Base-by-base conservation (phyloP, 1,140 invertebrate species). In the Prorops nasuta region DNA sequence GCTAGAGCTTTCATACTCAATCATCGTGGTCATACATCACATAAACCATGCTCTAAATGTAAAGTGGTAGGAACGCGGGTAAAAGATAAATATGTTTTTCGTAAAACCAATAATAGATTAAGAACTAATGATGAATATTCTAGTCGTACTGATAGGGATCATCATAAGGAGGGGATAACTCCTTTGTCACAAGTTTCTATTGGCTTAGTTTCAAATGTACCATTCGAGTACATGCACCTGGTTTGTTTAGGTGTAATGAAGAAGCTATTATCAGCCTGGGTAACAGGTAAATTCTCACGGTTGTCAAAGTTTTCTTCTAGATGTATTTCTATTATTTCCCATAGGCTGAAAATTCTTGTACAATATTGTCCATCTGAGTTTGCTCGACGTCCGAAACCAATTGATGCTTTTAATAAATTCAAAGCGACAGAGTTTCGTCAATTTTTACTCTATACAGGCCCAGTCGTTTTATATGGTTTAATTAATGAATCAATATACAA, bases 351-450 rank as follows among this genome's bases (percentile, higher is more conserved):
- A 1, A 15, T 15, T 14, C 22, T 49, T 19, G 31, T 16, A 40
- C 12, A 22, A 14, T 49, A 38, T 28, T 49, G 51, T 32, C 41
- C 51, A 1, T 44, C 39, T 0, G 66, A 76, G 42, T 78, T 74
- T 63, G 36, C 58, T 8, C 54, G 75, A 50, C 69, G 68, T 42
- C 67, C 66, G 8, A 35, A 60, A 22, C 19, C 46, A 31, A 28
- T 75, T 6, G 17, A 21, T 7, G 65, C 74, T 21, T 28, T 67
- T 20, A 52, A 60, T 6, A 14, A 53, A 31, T 78, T 61, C 63
- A 79, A 79, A 58, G 77, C 72, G 3, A 77, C 76, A 20, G 76
- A 78, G 50, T 71, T 67, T 42, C 41, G 74, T 19, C 61, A 68
- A 43, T 71, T 77, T 48, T 28, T 78, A 8, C 44, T 76, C 14